Base-by-base conservation (phyloP, 2,113 vertebrate species). In the Mystacornis crossleyi region DNA sequence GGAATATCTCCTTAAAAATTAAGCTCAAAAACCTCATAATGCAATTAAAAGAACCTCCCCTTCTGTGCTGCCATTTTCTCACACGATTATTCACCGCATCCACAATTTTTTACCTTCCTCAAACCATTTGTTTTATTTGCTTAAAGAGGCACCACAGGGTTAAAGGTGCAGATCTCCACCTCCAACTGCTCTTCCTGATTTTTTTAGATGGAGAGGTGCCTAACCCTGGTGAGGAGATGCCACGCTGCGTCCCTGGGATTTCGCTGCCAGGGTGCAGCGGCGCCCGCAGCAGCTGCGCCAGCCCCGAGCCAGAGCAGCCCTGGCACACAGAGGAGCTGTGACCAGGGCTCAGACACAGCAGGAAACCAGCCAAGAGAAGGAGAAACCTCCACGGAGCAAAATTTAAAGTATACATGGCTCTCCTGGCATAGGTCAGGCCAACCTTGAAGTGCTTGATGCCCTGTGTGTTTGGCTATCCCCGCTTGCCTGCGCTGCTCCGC, bases 141-240 rank as follows among this genome's bases (percentile, higher is more conserved):
- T 61, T 42, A 40, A 23, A 53, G 48, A 80, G 19, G 42, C 21
- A 89, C 36, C 16, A 4, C 0, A 0, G 15, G 20, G 58, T 70
- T 55, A 70, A 36, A 60, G 36, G 33, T 5, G 16, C 13, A 87
- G 28, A 24, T 50, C 57, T 43, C 61, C 61, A 12, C 36, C 71
- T 83, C 47, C 53, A 48, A 12, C 26, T 48, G 23, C 36, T 62
- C 57, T 19, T 51, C 40, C 45, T n/a, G 58, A 45, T 34, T 34
- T 54, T 72, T 72, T 73, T 3, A 33, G 33, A 34, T 26, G 38
- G 33, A 55, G 53, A 84, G 38, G 38, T 38, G 62, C n/a, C 75
- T 29, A 31, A 50, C 48, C 79, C 87, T 86, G 93, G 89, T 72
- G 90, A 89, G 90, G 89, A 85, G 73, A 55, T 69, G 95, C 91